Evolutionary conservation across 2,888 invertebrate genomes (phyloP), one percentile per base, ranked within the genome.

Genomic region (Amblyjoppa proteus): DNA sequence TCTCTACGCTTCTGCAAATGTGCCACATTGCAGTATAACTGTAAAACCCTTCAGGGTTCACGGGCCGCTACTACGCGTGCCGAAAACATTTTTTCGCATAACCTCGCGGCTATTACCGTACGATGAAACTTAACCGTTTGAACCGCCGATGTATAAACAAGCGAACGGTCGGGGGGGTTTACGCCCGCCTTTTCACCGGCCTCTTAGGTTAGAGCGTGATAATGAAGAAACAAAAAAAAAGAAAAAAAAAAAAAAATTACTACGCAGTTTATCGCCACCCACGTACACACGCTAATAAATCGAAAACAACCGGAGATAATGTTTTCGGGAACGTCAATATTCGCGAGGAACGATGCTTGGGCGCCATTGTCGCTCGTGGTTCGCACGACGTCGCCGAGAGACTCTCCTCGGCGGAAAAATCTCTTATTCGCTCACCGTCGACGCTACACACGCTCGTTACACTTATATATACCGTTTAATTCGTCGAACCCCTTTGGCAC

Each of bases 1-100:
- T 92, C 91, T 93, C 92, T 93, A 92, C 91, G 92, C 91, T 92
- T 92, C 94, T 92, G 94, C 94, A 93, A 94, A 94, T 94, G 94
- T 94, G 94, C 94, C 94, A 94, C 94, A 94, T 94, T 94, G 94
- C 94, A 94, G 92, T 92, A 93, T 94, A 94, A 94, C 94, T 94
- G 94, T 94, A 94, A 94, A 94, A 94, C 94, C 94, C 94, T 94
- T 93, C 93, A 93, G 94, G 94, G 94, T 94, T 94, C 94, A 94
- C 92, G 92, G 91, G 88, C 87, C 89, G 89, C 92, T 94, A 94
- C 93, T 94, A 92, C 89, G 89, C 93, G 91, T 92, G 90, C 90
- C 92, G 91, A 94, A 94, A 94, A 94, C 94, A 94, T 94, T 89
- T 91, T 91, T 91, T 92, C 92, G 92, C 93, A 93, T 93, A 93